Evolutionary conservation across 1,140 invertebrate species (phyloP), one percentile per base, ranked within the genome.

Genomic region (Trachymyrmex septentrionalis): DNA sequence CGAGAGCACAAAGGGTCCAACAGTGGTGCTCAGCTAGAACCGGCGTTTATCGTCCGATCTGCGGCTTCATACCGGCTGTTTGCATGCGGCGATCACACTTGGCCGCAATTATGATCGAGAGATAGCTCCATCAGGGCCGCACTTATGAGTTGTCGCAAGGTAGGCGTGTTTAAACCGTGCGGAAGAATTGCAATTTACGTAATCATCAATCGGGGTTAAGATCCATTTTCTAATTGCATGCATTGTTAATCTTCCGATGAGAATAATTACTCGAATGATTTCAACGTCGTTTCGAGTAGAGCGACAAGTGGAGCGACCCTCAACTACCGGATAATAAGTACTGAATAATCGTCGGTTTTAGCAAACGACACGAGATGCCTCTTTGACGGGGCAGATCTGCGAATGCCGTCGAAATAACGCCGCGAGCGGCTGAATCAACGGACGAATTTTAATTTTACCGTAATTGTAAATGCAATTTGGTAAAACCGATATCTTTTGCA

Each of bases 1-100:
- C 88, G 66, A 84, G 86, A 80, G 91, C 91, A 94, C 90, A 94
- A 94, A 94, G 92, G 90, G 88, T 88, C 77, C 87, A 87, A 87
- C 91, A 92, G 92, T 86, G 91, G 88, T 92, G 91, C 93, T 93
- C 92, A 90, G 88, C 91, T 57, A n/a, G 14, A 38, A 53, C 34
- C 24, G 9, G 19, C 57, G 59, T 86, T 78, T 87, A 80, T 85
- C 81, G 66, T n/a, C 48, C 24, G 66, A 69, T 80, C 78, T 84
- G 63, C 21, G 69, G 59, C 63, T 76, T 53, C 34, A 44, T 66
- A 38, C 71, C 44, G 69, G 81, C 27, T 53, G 66, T 76, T 67
- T 71, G 59, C 55, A 85, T 57, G 53, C 64, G 86, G 50, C 48
- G 75, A 90, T 92, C 88, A 88, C 91, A 92, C 90, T 93, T 93